These are phyloP conservation scores for Athene noctua DNA, from an alignment of 2,113 vertebrate genomes.

Conservation along the genomic window DNA sequence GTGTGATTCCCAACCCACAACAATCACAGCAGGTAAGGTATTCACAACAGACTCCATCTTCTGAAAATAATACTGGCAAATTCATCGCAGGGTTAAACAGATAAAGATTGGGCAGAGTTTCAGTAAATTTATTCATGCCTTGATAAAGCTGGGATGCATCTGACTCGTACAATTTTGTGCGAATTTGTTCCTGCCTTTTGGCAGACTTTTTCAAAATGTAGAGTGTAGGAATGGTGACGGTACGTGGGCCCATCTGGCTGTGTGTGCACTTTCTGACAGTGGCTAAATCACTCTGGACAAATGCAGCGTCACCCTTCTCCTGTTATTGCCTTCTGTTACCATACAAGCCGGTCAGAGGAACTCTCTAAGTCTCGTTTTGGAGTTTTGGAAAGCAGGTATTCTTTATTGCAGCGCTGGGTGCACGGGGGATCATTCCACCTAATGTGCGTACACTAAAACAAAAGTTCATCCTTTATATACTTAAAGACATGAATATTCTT, in stretches of 20 bases:
- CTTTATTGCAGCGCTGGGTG: too few relatives aligned
- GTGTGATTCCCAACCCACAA: not conserved
- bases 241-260: not conserved
- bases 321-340: not conserved
- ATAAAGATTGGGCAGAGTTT: not conserved
- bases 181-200: not conserved
- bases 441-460: too few relatives aligned
- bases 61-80: not conserved
- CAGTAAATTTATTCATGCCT: not conserved
- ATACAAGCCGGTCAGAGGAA: too few relatives aligned
- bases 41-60: not conserved
- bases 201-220: not conserved
- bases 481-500: too few relatives aligned
- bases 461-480: too few relatives aligned
- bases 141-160: not conserved
- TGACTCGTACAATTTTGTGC: not conserved
- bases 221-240: not conserved
- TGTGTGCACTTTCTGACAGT: not conserved
- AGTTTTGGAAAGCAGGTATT: too few relatives aligned
- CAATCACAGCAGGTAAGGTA: not conserved
- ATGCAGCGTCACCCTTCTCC: not conserved
- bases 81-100: not conserved
- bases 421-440: too few relatives aligned
- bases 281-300: not conserved
- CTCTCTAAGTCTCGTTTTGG: too few relatives aligned